Base-by-base conservation (phyloP, 2,888 invertebrate genomes). In the Euclidia mi region DNA sequence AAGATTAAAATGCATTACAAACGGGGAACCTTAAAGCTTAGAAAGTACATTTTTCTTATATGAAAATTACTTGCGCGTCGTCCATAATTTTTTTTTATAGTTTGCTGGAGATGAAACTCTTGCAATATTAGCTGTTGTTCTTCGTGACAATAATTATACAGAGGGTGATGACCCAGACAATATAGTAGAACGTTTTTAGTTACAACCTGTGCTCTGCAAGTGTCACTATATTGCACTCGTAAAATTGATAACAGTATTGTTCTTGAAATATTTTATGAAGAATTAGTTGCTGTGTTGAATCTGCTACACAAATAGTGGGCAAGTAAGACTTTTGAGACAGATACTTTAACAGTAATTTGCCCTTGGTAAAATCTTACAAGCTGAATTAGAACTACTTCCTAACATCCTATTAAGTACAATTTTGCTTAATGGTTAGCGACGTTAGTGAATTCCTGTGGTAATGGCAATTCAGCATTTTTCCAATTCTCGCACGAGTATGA, bases 141-240 rank as follows among this genome's bases (percentile, higher is more conserved):
- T 60, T 50, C 42, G 47, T 52, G 32, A 56, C 48, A 31, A 48
- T 29, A 34, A 7, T 6, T 25, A 25, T 25, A 52, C 42, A 32
- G 40, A 32, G 55, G 51, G 44, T 52, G 53, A 55, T 59, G 49
- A 47, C 34, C 51, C 56, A 42, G 40, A 34, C 49, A 45, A 57
- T 53, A 48, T 42, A 57, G 47, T 61, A 57, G 63, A 63, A 59
- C 44, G 67, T 65, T 58, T 65, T 59, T 56, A 56, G 41, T 42
- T 60, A 66, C 68, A 65, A 61, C 51, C 58, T 46, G 40, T 64
- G 58, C 41, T 56, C 40, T 64, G 41, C 51, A 49, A 65, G 51
- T 71, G 70, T 55, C 14, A 31, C 58, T 14, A 66, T 69, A 74
- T 67, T 63, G 45, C 32, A 32, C 47, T 66, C 49, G 41, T 38